Evolutionary conservation across 2,113 vertebrate species (phyloP).

Genomic region (Leucoraja erinaceus): DNA sequence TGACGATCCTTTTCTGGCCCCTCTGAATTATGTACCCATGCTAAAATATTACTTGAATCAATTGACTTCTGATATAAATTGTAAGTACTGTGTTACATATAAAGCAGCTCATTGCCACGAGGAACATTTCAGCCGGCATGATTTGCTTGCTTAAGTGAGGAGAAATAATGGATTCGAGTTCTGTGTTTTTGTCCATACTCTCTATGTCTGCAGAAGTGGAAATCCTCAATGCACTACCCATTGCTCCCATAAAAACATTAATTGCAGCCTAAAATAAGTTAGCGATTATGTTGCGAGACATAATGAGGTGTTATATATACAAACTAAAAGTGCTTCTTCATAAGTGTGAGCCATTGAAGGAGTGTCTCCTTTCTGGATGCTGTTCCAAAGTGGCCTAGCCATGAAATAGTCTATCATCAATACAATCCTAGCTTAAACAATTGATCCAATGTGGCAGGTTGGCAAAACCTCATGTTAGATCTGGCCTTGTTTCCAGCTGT

Average conservation of each 20-base stretch:
- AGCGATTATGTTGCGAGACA: not conserved
- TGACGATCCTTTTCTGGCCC: not conserved
- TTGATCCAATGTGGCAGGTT: constrained; percentile 1
- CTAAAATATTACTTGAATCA: not conserved
- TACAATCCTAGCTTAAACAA: not conserved
- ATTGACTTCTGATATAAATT: not conserved
- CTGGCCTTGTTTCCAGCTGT: constrained; percentile 5
- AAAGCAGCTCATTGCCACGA: not conserved
- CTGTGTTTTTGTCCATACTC: not conserved
- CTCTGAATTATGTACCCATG: not conserved
- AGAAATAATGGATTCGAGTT: not conserved
- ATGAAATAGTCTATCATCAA: not conserved
- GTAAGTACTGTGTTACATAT: not conserved
- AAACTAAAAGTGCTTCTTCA: not conserved
- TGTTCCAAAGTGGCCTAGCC: not conserved
- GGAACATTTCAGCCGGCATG: not conserved
- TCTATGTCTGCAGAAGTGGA: not conserved
- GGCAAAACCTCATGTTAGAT: not conserved
- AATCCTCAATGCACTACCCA: not conserved
- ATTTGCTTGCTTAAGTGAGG: not conserved
- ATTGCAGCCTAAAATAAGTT: not conserved
- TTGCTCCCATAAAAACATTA: not conserved
- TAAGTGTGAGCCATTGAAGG: not conserved
- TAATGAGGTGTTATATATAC: not conserved
- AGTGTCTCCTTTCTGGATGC: not conserved